Conservation (phyloP, 2,113 vertebrate species). For the Sylvilagus bachmani region DNA sequence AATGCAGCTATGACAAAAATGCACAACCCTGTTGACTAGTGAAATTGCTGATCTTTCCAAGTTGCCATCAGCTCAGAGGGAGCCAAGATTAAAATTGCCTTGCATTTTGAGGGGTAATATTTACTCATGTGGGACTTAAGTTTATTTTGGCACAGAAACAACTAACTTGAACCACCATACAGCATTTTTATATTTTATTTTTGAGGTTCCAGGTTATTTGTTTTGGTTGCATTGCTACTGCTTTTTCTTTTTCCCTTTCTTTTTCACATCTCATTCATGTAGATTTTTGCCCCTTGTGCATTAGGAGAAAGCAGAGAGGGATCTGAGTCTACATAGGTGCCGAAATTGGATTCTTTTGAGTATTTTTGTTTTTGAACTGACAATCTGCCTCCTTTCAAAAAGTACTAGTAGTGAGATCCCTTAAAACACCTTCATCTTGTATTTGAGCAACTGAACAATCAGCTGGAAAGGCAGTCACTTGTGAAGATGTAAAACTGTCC, state of each 20-base stretch:
- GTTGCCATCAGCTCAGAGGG: slow-evolving; percentile 55
- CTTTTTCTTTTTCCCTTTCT: background rate
- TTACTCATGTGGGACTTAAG: slow-evolving; percentile 51
- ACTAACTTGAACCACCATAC: slow-evolving; percentile 7
- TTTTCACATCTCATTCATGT: background rate
- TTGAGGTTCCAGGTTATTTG: slow-evolving; percentile 10
- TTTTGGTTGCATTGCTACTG: background rate
- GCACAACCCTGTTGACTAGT: background rate
- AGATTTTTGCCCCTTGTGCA: background rate
- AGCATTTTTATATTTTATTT: slow-evolving; percentile 38
- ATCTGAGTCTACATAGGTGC: slow-evolving; percentile 2
- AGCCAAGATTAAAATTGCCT: slow-evolving; percentile 56
- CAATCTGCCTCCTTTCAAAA: slow-evolving; percentile 46
- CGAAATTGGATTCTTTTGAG: slow-evolving; percentile 45
- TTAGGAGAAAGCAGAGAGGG: background rate
- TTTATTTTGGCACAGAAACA: slow-evolving; percentile 43
- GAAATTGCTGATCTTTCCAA: slow-evolving; percentile 57
- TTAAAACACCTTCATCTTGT: slow-evolving; percentile 48
- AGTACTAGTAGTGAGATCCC: slow-evolving; percentile 9
- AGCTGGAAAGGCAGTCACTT: slow-evolving; percentile 42
- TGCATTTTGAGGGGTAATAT: slow-evolving; percentile 26
- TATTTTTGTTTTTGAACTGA: slow-evolving; percentile 43
- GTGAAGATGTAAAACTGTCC: slow-evolving; percentile 45
- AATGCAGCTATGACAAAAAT: slow-evolving; percentile 54
- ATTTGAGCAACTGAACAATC: slow-evolving; percentile 44